Base-by-base conservation (phyloP, 1,140 invertebrate species). In the Coptotermes formosanus region DNA sequence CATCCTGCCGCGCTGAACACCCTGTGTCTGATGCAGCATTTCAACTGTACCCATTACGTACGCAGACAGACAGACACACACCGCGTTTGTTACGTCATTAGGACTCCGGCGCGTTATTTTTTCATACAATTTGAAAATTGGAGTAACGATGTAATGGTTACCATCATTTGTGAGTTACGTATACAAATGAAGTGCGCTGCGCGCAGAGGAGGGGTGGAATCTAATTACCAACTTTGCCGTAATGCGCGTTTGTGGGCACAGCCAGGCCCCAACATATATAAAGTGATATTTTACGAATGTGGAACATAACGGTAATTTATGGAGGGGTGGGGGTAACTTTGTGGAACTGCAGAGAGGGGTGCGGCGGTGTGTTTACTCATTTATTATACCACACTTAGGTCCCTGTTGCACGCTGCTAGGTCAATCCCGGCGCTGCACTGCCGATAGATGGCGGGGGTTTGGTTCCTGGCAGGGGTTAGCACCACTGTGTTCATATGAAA, bases 231-330 rank as follows among this genome's bases (percentile, higher is more conserved):
- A 86, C 85, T 86, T 86, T 9, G 85, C 75, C 55, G 85, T 86
- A 82, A 82, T 48, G 48, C 85, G 85, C 85, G 85, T 75, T 55
- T 69, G 85, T 52, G 85, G 59, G 30, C 69, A 45, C 82, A 44
- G 21, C 83, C 23, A 69, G 59, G 59, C 85, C 43, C 85, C 85
- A n/a, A 32, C 45, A 81, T 86, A 82, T 86, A 86, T 86, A 86
- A 86, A 86, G 85, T 86, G 85, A 86, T 86, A 86, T 86, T 86
- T 86, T 82, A 75, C 85, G 85, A 86, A 86, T 86, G 52, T 84
- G 45, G 30, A 75, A 81, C 64, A 75, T 86, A 86, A 86, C 44
- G 75, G 82, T 86, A 86, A 86, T 86, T 86, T 86, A 86, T 86
- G 69, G 38, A 48, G 44, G 83, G 23, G 43, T 59, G 83, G 83